Conservation (phyloP, 2,888 invertebrate genomes). For the Neoitamus cyanurus region DNA sequence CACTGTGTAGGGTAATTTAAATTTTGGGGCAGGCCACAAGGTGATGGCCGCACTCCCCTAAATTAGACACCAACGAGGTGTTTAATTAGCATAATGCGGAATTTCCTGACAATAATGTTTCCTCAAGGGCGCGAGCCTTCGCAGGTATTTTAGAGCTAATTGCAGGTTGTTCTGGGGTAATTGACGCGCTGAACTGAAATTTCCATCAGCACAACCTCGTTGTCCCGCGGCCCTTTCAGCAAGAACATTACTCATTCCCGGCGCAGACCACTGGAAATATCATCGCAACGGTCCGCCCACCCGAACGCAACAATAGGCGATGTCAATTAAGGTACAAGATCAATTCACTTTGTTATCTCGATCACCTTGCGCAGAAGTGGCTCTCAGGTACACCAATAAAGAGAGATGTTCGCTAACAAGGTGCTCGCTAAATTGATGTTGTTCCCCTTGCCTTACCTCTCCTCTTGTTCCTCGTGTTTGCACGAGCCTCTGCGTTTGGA, state of each 20-base stretch:
- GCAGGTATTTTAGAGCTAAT: neutral
- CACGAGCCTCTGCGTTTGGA: neutral
- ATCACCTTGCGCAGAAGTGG: conserved; percentile 16
- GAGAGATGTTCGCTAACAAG: conserved; percentile 39
- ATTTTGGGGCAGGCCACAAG: neutral
- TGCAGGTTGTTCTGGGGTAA: neutral
- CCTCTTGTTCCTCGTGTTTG: neutral
- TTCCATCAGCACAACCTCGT: neutral
- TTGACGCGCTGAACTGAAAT: neutral
- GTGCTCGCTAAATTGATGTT: conserved; percentile 34
- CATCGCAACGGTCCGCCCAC: conserved; percentile 34
- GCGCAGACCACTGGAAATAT: neutral
- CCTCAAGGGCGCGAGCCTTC: neutral
- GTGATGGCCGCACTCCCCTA: neutral
- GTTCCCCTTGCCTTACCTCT: neutral
- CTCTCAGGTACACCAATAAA: neutral
- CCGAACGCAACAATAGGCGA: conserved; percentile 33
- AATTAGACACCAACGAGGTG: neutral
- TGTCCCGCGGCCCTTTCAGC: neutral
- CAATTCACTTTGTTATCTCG: conserved; percentile 36
- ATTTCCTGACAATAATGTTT: neutral
- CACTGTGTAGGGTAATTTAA: conserved; percentile 8
- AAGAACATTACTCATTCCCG: neutral
- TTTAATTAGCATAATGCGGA: conserved; percentile 35
- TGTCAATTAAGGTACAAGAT: conserved; percentile 40